Conservation (phyloP, 1,140 invertebrate genomes). For the Sesamia nonagrioides region DNA sequence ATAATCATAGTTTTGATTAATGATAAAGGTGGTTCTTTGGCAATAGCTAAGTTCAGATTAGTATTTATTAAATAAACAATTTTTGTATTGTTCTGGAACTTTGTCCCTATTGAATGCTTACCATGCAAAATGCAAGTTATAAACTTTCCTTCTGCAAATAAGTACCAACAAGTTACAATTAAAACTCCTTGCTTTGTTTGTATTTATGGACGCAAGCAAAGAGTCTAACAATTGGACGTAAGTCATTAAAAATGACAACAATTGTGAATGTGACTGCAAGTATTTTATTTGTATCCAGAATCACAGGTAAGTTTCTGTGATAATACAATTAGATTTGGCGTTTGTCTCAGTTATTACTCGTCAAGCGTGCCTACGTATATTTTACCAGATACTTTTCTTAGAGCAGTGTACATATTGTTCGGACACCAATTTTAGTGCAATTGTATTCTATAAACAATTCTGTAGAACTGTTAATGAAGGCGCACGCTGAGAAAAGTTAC, state of each 20-base stretch:
- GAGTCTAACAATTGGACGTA: no score
- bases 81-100: not conserved
- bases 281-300: not conserved
- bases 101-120: not conserved
- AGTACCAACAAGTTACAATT: not conserved
- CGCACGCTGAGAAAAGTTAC: constrained; percentile 48
- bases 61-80: no score
- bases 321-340: constrained; percentile 35
- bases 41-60: no score
- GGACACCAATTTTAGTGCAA: not conserved
- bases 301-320: constrained; percentile 41
- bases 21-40: no score
- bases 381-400: constrained; percentile 8
- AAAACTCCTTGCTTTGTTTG: constrained; percentile 36
- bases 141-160: constrained; percentile 4
- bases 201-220: constrained; percentile 30
- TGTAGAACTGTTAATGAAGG: constrained; percentile 15
- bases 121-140: not conserved
- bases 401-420: not conserved
- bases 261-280: not conserved
- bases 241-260: constrained; percentile 37
- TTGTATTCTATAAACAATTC: not conserved
- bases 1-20: no score
- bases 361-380: constrained; percentile 10
- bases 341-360: not conserved